Conservation (phyloP, 2,888 invertebrate genomes). For the Hybos culiciformis region DNA sequence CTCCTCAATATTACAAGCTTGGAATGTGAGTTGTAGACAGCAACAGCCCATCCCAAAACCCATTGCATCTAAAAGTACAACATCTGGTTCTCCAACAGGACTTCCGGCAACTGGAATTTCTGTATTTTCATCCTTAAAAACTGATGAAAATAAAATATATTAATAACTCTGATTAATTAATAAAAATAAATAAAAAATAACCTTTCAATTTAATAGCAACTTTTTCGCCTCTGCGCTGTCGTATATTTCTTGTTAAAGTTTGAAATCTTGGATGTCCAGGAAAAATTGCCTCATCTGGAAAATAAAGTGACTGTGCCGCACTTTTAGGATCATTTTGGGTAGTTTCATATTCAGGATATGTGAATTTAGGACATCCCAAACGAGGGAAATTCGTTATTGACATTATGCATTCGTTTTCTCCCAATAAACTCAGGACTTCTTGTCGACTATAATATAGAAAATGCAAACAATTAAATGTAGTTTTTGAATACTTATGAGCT, state of each 20-base stretch:
- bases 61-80: constrained; percentile 98
- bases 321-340: constrained; percentile 56
- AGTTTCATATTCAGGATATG: constrained; percentile 53
- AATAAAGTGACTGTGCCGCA: constrained; percentile 74
- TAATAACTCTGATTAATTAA: background rate
- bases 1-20: constrained; percentile 88
- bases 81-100: constrained; percentile 65
- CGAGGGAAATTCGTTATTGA: constrained; percentile 89
- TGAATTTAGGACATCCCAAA: constrained; percentile 80
- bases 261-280: constrained; percentile 91
- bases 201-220: constrained; percentile 93
- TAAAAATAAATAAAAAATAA: constrained; percentile 32
- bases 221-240: constrained; percentile 82
- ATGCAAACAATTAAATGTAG: too few species aligned
- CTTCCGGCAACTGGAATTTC: constrained; percentile 71
- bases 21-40: constrained; percentile 88
- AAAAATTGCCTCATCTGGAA: constrained; percentile 89
- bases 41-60: constrained; percentile 99
- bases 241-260: constrained; percentile 86
- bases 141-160: constrained; percentile 39
- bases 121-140: constrained; percentile 80
- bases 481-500: too few species aligned
- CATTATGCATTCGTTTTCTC: constrained; percentile 70
- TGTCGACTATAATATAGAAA: too few species aligned
- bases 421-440: constrained; percentile 64